These are phyloP conservation scores for Drosophila jambulina DNA, from an alignment of 1,140 invertebrate species.

Conservation along the genomic window DNA sequence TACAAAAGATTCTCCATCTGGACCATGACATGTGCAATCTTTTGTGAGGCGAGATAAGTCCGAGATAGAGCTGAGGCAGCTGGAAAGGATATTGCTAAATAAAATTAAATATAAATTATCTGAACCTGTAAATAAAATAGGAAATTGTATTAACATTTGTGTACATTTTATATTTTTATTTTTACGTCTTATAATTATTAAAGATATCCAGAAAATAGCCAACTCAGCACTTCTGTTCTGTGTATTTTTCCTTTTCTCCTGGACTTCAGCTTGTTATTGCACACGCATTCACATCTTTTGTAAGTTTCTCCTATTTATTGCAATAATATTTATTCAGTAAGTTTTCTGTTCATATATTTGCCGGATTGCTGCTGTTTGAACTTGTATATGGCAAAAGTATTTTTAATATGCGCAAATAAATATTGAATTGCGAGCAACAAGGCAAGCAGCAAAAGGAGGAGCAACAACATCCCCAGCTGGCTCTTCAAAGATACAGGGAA, in stretches of 20 bases:
- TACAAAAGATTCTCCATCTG: constrained; percentile 38
- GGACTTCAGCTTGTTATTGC: constrained; percentile 9
- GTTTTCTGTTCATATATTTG: constrained; percentile 59
- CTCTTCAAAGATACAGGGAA: constrained; percentile 43
- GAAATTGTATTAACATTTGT: neutral
- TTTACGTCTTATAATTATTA: neutral
- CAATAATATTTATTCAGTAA: constrained; percentile 75
- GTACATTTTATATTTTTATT: neutral
- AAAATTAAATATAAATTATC: neutral
- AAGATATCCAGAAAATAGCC: neutral
- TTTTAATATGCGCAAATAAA: constrained; percentile 77
- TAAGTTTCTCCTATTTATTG: constrained; percentile 66
- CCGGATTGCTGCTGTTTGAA: constrained; percentile 49
- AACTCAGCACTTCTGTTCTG: neutral
- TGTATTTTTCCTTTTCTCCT: neutral
- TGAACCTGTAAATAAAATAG: neutral
- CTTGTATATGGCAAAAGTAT: constrained; percentile 55
- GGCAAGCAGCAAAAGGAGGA: constrained; percentile 2
- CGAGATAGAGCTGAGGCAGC: neutral
- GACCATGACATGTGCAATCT: constrained; percentile 40
- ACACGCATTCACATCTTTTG: constrained; percentile 31
- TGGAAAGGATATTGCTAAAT: neutral
- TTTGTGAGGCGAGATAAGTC: neutral
- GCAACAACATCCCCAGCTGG: constrained; percentile 27
- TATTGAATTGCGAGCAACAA: constrained; percentile 56